Evolutionary conservation across 1,140 invertebrate species (phyloP), one percentile per base, ranked within the genome.

Genomic region (Drosophila subpulchrella): DNA sequence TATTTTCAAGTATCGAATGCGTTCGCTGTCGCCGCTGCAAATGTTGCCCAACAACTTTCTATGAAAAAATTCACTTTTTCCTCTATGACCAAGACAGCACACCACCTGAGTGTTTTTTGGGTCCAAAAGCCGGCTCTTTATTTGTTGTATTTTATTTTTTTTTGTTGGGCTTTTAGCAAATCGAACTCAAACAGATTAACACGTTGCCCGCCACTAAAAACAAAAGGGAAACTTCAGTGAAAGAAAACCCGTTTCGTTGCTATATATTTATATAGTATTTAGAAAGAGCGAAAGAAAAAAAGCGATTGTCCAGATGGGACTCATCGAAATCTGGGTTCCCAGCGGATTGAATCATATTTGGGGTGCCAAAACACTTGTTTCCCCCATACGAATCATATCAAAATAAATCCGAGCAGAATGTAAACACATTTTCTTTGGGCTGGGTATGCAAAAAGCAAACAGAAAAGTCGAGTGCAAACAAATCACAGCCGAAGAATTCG

Each of bases 1-100:
- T 86, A 86, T 86, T 86, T 86, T 86, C 83, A 88, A 88, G 79
- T 88, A 88, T 76, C 68, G 81, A 63, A 72, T 72, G 68, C 68
- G 67, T 78, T 71, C 15, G 75, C 41, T 42, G 68, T 54, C 56
- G 50, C 38, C 32, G 56, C 78, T 75, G 66, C 75, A 83, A 89
- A 88, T 89, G 84, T 84, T 89, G 84, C 80, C 84, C 68, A 88
- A 78, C 84, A 88, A 88, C 84, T 88, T 88, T 88, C 84, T 88
- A 88, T 88, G 84, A 88, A 88, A 88, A 88, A 88, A 88, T 88
- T 88, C 85, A 88, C 84, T 88, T 88, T 88, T 88, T 88, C 84
- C 83, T 71, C 76, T 41, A 54, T 51, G 48, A 32, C n/a, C 48
- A 48, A 48, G 36, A 44, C 46, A 44, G 42, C 46, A 51, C 36